Conservation (phyloP, 2,797 vertebrate species). For the Ciconia nigra region DNA sequence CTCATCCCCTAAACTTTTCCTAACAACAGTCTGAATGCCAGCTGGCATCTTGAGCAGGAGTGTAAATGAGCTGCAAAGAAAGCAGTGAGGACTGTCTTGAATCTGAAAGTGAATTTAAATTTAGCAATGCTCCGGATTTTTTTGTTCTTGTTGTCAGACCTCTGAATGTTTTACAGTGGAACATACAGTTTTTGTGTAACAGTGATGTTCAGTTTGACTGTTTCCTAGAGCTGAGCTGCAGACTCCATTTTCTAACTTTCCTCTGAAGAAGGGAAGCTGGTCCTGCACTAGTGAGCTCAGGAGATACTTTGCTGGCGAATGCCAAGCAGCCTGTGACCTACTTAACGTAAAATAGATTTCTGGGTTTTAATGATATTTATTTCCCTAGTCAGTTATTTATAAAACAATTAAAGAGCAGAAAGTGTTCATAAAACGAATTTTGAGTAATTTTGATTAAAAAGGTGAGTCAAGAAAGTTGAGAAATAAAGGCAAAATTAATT, state of each 20-base stretch:
- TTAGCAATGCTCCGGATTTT: not conserved
- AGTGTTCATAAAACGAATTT: not conserved
- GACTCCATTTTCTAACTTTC: not conserved
- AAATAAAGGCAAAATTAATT: not conserved
- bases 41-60: not conserved
- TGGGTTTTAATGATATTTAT: not conserved
- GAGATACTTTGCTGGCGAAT: not conserved
- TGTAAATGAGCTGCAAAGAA: slow-evolving; percentile 27
- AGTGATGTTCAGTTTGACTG: not conserved
- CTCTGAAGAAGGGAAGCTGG: not conserved
- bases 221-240: not conserved
- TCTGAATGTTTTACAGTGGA: not conserved
- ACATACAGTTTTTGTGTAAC: not conserved
- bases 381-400: not conserved
- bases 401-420: not conserved
- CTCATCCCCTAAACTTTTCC: slow-evolving; percentile 24
- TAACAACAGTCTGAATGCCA: not conserved
- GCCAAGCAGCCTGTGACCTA: not conserved
- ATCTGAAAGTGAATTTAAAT: slow-evolving; percentile 22
- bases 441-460: not conserved
- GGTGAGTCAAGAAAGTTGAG: not conserved
- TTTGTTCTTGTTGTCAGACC: not conserved
- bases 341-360: not conserved
- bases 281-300: not conserved
- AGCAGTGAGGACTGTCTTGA: not conserved